These are phyloP conservation scores for Syritta pipiens DNA, from an alignment of 2,888 invertebrate species.

Conservation along the genomic window DNA sequence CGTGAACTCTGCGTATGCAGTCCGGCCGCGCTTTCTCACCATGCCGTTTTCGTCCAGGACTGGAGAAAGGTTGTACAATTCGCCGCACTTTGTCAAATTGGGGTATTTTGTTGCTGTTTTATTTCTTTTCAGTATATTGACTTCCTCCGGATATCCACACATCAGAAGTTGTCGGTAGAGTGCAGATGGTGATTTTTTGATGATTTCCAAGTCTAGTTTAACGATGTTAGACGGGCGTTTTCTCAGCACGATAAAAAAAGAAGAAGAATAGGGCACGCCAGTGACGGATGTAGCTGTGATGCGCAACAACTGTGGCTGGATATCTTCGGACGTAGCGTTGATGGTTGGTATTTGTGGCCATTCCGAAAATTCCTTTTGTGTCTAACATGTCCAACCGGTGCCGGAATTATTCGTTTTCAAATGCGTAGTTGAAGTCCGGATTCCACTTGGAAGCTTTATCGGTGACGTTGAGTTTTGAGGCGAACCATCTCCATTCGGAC, in stretches of 20 bases:
- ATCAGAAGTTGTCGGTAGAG: slow-evolving; percentile 30
- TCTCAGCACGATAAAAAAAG: slow-evolving; percentile 14
- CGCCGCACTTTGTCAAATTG: too few species aligned
- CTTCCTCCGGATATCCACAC: slow-evolving; percentile 32
- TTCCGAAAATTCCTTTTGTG: background rate
- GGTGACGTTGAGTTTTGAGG: slow-evolving; percentile 24
- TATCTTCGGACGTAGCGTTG: background rate
- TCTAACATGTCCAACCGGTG: slow-evolving; percentile 35
- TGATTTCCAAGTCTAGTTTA: background rate
- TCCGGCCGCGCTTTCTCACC: background rate
- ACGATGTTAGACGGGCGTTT: background rate
- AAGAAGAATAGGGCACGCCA: slow-evolving; percentile 24
- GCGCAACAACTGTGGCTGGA: background rate
- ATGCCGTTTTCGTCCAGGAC: background rate
- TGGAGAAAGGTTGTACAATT: background rate
- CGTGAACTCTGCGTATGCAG: background rate
- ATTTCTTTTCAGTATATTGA: slow-evolving; percentile 11
- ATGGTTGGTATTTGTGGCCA: background rate
- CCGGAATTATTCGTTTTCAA: slow-evolving; percentile 23
- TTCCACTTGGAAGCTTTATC: slow-evolving; percentile 1
- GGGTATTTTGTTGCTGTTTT: background rate
- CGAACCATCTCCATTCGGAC: slow-evolving; percentile 14
- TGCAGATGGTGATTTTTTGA: slow-evolving; percentile 11
- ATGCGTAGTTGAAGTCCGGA: background rate
- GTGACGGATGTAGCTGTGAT: slow-evolving; percentile 22